phyloP scores from a whole-genome alignment of 2,113 vertebrate genomes.

The Dinomys branickii region DNA sequence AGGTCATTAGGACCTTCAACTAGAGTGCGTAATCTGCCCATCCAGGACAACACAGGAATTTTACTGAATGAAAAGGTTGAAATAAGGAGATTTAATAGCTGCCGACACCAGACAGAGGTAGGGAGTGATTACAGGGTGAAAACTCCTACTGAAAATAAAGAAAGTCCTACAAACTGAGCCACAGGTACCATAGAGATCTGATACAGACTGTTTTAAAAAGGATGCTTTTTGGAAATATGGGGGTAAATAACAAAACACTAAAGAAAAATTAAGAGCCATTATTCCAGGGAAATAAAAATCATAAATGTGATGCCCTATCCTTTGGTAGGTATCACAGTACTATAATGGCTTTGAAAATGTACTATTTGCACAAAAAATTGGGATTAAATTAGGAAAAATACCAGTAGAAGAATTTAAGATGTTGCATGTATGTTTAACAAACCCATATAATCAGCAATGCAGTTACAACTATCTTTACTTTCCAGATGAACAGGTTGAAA shows the following conservation, averaged over 20 bases:
- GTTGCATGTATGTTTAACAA: neutral
- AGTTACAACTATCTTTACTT: neutral
- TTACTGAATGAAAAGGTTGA: neutral
- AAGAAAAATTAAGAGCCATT: neutral
- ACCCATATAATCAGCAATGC: neutral
- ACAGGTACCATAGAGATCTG: neutral
- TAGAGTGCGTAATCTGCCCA: neutral
- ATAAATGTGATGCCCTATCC: neutral
- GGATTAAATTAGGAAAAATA: constrained; percentile 29
- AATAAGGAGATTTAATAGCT: neutral
- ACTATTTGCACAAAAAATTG: constrained; percentile 41
- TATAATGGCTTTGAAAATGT: neutral
- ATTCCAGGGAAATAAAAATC: neutral
- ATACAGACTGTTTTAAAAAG: neutral
- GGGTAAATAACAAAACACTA: neutral
- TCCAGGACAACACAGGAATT: neutral
- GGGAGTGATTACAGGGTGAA: neutral
- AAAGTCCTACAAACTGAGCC: neutral
- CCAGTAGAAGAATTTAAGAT: neutral
- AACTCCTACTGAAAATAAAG: neutral
- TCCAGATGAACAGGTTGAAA: neutral
- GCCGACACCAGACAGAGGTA: neutral
- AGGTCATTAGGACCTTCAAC: neutral
- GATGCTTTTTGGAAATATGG: neutral
- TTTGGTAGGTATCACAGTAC: neutral